Evolutionary conservation across 2,797 vertebrate genomes (phyloP).

Genomic region (Tokudaia muenninki): DNA sequence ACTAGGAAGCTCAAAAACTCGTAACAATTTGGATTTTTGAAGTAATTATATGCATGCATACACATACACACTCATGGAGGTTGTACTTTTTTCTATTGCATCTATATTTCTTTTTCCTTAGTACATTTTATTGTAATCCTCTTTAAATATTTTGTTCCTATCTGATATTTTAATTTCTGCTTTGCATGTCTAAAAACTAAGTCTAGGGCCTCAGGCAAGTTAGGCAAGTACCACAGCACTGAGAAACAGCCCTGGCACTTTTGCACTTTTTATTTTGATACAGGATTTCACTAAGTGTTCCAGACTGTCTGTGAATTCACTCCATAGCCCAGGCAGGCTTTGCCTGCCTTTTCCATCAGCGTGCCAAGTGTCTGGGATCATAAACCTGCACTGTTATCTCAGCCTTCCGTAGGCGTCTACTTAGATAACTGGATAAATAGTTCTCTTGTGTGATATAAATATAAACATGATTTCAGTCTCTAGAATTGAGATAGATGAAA

Average conservation of each 20-base stretch:
- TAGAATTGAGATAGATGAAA: constrained; percentile 14
- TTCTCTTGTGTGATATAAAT: neutral
- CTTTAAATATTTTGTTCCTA: neutral
- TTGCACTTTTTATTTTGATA: neutral
- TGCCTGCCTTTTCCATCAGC: neutral
- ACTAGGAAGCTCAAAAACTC: neutral
- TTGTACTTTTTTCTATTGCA: neutral
- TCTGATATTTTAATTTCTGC: neutral
- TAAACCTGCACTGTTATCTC: neutral
- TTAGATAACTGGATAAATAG: neutral
- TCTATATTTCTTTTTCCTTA: neutral
- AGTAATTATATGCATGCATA: neutral
- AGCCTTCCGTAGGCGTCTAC: neutral
- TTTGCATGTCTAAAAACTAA: neutral
- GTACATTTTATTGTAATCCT: neutral
- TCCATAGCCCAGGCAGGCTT: neutral
- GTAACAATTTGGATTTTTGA: constrained; percentile 39
- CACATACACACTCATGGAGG: neutral
- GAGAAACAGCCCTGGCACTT: neutral
- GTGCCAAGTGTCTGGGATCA: neutral
- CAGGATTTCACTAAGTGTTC: neutral
- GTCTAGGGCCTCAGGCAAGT: neutral
- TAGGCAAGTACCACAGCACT: neutral
- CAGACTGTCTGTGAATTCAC: neutral
- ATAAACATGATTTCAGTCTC: neutral